Conservation (phyloP, 2,797 vertebrate species). For the Epinephelus coioides region DNA sequence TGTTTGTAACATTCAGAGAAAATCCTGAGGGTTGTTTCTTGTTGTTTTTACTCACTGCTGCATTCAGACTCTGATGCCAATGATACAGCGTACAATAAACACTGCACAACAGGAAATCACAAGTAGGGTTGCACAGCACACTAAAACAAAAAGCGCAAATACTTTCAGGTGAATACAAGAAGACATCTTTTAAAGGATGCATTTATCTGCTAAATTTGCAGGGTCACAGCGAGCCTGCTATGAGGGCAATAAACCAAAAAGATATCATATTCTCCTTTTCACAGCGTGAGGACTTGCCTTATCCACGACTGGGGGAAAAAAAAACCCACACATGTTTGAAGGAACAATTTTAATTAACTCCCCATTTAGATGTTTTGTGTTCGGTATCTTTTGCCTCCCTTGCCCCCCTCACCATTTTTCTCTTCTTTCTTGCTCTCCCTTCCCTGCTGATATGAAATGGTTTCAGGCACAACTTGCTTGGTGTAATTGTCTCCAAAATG, state of each 20-base stretch:
- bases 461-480: constrained; percentile 67
- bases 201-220: constrained; percentile 44
- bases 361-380: constrained; percentile 67
- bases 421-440: constrained; percentile 21
- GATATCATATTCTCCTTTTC: constrained; percentile 50
- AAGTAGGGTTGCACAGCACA: neutral
- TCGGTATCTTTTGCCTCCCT: constrained; percentile 51
- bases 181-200: constrained; percentile 6
- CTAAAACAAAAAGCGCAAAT: constrained; percentile 6
- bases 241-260: constrained; percentile 54
- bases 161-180: constrained; percentile 12
- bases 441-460: constrained; percentile 68
- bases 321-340: constrained; percentile 54
- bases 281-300: constrained; percentile 48
- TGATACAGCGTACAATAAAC: neutral
- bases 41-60: neutral
- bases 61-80: neutral
- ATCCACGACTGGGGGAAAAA: constrained; percentile 28
- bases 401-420: constrained; percentile 15
- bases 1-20: constrained; percentile 15
- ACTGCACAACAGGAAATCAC: neutral
- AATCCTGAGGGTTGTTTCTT: neutral
- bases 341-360: constrained; percentile 78
- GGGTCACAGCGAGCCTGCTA: constrained; percentile 46
- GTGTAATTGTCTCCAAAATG: constrained; percentile 73